Conservation (phyloP, 2,888 invertebrate genomes). For the Hemicrepidius hirtus region DNA sequence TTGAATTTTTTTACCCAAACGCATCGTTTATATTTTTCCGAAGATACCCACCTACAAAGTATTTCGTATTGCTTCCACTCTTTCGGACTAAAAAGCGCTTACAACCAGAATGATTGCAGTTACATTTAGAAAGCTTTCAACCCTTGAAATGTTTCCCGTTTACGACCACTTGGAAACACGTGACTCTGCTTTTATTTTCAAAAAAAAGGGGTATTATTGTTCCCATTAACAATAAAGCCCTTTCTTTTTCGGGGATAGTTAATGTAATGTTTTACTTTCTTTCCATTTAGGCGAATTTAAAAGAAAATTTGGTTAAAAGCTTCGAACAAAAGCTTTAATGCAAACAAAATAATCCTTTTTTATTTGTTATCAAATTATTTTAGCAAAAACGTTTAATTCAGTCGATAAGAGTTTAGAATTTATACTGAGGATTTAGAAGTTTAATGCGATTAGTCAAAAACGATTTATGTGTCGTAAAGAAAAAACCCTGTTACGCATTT, state of each 20-base stretch:
- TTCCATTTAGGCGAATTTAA: neutral
- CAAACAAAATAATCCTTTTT: no score
- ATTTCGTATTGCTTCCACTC: conserved; percentile 2
- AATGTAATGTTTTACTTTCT: neutral
- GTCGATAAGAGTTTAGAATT: no score
- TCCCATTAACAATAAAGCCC: conserved; percentile 5
- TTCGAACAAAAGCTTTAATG: no score
- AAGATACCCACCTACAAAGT: neutral
- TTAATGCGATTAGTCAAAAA: neutral
- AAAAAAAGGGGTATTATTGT: conserved; percentile 3
- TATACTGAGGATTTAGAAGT: no score
- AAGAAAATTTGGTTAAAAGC: no score
- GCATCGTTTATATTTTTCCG: no score
- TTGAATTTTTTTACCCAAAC: no score
- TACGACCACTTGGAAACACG: conserved; percentile 21
- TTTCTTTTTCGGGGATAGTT: no score
- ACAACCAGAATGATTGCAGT: conserved; percentile 17
- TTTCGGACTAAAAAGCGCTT: conserved; percentile 1
- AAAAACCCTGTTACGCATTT: neutral
- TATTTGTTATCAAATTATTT: no score
- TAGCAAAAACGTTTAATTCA: no score
- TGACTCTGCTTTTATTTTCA: conserved; percentile 15
- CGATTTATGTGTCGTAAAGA: neutral
- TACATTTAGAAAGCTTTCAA: conserved; percentile 21
- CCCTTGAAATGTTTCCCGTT: conserved; percentile 17